These are phyloP conservation scores for Albula glossodonta DNA, from an alignment of 2,113 vertebrate genomes.

Conservation along the genomic window DNA sequence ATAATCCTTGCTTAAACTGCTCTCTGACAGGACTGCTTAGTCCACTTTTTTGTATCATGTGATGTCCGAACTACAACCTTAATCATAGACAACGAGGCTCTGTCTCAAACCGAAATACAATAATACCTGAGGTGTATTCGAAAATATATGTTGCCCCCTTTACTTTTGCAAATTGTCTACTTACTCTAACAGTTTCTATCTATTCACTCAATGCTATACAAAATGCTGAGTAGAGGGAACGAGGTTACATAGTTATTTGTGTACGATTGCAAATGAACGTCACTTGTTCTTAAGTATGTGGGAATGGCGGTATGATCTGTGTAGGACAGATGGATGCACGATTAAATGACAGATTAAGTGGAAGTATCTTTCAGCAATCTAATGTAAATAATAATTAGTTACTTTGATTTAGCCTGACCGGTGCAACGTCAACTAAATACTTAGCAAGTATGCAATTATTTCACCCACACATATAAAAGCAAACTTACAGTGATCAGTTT, in stretches of 20 bases:
- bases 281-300: background rate
- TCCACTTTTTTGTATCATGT: background rate
- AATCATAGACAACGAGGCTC: background rate
- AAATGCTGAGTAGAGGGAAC: background rate
- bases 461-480: background rate
- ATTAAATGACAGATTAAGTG: background rate
- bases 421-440: background rate
- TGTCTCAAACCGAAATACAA: background rate
- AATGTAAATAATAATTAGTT: background rate
- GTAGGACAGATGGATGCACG: background rate
- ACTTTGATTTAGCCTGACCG: background rate
- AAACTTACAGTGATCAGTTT: background rate
- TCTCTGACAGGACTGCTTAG: background rate
- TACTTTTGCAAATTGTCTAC: background rate
- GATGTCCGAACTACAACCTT: background rate
- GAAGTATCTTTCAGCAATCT: background rate
- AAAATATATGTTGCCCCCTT: background rate
- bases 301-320: background rate
- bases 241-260: background rate
- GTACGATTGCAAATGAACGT: background rate
- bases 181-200: background rate
- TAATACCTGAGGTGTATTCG: background rate
- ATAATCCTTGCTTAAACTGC: background rate
- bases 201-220: background rate
- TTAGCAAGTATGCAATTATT: background rate